A percentile compares a stretch with the other conserved stretches of the same genome.
phyloP scores from a whole-genome alignment of 2,797 vertebrate genomes.

The Cottoperca gobio region DNA sequence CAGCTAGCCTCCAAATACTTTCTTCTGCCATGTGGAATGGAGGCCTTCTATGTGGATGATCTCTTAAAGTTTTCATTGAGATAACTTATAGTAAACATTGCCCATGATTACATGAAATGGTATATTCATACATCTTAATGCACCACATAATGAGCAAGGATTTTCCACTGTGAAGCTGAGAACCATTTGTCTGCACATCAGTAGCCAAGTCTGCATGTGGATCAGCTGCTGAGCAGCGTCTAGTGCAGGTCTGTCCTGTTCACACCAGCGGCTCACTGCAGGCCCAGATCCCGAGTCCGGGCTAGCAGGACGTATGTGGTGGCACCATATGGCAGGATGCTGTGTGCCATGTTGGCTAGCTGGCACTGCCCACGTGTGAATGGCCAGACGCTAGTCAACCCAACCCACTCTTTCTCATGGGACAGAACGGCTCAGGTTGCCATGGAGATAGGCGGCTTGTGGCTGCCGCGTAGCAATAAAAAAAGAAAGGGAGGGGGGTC shows the following conservation, averaged over 20 bases:
- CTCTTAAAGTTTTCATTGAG: constrained; percentile 9
- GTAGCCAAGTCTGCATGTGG: constrained; percentile 14
- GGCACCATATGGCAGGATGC: constrained; percentile 89
- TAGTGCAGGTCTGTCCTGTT: constrained; percentile 72
- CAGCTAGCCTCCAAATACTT: background rate
- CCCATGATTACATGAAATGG: background rate
- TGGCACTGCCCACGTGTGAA: constrained; percentile 86
- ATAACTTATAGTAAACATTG: constrained; percentile 1
- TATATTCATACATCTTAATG: background rate
- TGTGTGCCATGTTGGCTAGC: constrained; percentile 88
- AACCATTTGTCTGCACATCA: background rate
- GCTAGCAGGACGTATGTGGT: constrained; percentile 81
- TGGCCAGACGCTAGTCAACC: constrained; percentile 88
- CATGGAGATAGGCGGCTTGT: constrained; percentile 84
- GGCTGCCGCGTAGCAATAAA: constrained; percentile 74
- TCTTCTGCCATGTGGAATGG: background rate
- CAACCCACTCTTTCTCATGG: constrained; percentile 82
- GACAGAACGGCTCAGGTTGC: constrained; percentile 84
- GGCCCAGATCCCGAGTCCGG: constrained; percentile 67
- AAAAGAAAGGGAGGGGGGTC: constrained; percentile 62
- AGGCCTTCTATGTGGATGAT: background rate
- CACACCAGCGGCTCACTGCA: constrained; percentile 64
- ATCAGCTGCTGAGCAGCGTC: constrained; percentile 60
- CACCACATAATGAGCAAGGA: background rate
- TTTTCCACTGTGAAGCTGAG: background rate